phyloP scores from a whole-genome alignment of 2,797 vertebrate genomes.

The Coregonus suidteri region DNA sequence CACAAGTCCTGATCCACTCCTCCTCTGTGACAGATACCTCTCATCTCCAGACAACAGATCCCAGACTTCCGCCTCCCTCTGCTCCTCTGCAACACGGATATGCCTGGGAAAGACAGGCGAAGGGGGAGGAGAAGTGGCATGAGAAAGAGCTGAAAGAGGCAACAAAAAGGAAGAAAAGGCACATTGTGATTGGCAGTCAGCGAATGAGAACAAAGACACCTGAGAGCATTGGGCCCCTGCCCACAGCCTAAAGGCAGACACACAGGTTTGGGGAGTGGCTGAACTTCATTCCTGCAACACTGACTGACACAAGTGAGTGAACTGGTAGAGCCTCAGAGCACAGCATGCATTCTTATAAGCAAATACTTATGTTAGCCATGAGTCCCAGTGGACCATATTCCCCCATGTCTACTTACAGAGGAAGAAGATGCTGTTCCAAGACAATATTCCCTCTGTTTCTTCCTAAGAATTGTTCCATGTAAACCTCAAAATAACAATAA shows the following conservation, averaged over 20 bases:
- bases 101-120: conserved; percentile 1
- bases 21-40: conserved; percentile 18
- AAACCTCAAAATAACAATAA: not conserved
- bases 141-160: too few relatives aligned
- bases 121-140: too few relatives aligned
- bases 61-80: conserved; percentile 18
- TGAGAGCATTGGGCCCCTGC: conserved; percentile 55
- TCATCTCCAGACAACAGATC: conserved; percentile 32
- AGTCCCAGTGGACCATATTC: not conserved
- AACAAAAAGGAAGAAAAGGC: conserved; percentile 42
- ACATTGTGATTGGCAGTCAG: conserved; percentile 57
- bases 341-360: not conserved
- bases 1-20: conserved; percentile 35
- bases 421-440: too few relatives aligned
- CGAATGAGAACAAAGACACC: conserved; percentile 54
- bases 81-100: conserved; percentile 16
- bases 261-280: conserved; percentile 53
- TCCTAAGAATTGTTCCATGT: not conserved
- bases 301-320: conserved; percentile 25
- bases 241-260: conserved; percentile 37
- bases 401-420: not conserved
- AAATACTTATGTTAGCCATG: not conserved
- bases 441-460: too few relatives aligned
- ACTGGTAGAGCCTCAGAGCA: conserved; percentile 32
- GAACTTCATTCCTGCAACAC: conserved; percentile 52